Conservation (phyloP, 2,888 invertebrate species). For the Imbricaverruca yamaguchii region DNA sequence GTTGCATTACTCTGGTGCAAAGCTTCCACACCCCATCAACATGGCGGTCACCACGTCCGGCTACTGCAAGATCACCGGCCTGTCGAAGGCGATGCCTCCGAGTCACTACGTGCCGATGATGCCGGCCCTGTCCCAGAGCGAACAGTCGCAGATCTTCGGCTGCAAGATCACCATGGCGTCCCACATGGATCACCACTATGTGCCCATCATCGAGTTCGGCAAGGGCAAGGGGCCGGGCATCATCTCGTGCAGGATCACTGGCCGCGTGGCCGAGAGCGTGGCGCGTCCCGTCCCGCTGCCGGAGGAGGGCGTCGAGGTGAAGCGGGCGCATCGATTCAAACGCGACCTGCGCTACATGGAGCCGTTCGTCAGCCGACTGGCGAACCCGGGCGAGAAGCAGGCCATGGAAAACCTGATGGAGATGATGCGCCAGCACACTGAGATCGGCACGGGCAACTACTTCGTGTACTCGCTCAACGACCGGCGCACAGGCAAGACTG, state of each 20-base stretch:
- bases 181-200: constrained; percentile 35
- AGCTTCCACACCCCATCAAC: not conserved
- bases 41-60: constrained; percentile 7
- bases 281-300: constrained; percentile 4
- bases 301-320: not conserved
- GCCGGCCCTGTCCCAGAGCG: constrained; percentile 19
- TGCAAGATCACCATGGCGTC: constrained; percentile 64
- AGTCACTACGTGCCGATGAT: constrained; percentile 7
- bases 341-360: constrained; percentile 18
- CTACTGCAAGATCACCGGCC: constrained; percentile 22
- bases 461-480: constrained; percentile 31
- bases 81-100: constrained; percentile 15
- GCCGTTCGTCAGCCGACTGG: not conserved
- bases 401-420: constrained; percentile 29
- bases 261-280: not conserved
- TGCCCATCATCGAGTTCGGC: constrained; percentile 35
- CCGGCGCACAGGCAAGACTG: constrained; percentile 26
- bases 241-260: constrained; percentile 10
- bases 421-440: constrained; percentile 29
- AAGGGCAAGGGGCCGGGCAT: constrained; percentile 24
- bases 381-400: not conserved
- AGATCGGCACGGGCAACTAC: constrained; percentile 23
- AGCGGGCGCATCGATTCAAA: constrained; percentile 8
- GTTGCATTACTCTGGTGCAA: too few species aligned
- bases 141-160: constrained; percentile 19